Conservation (phyloP, 2,888 invertebrate species). For the Esperia sulphurella region DNA sequence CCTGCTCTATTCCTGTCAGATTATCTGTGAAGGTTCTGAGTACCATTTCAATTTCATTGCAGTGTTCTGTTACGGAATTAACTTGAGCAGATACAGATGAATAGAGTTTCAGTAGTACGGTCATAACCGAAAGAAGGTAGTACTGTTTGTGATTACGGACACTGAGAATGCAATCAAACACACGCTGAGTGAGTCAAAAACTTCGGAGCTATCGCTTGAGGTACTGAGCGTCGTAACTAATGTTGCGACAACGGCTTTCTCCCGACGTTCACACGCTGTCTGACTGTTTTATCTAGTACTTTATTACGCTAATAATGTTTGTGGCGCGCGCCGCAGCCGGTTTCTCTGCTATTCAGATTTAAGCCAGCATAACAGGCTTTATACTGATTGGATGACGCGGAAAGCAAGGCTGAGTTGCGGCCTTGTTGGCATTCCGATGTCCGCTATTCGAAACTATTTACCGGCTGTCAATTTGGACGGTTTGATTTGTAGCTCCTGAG, state of each 20-base stretch:
- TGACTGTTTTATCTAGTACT: slow-evolving; percentile 70
- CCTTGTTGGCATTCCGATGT: slow-evolving; percentile 69
- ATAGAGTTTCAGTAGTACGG: slow-evolving; percentile 24
- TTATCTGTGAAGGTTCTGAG: slow-evolving; percentile 32
- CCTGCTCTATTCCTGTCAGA: slow-evolving; percentile 38
- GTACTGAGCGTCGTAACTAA: slow-evolving; percentile 51
- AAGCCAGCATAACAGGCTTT: slow-evolving; percentile 54
- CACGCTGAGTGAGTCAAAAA: slow-evolving; percentile 37
- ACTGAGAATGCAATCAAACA: slow-evolving; percentile 39
- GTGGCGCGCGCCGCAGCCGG: slow-evolving; percentile 70
- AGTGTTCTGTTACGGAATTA: slow-evolving; percentile 17
- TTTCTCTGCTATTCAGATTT: slow-evolving; percentile 61
- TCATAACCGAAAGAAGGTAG: not conserved
- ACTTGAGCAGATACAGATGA: slow-evolving; percentile 20
- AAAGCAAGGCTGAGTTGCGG: slow-evolving; percentile 68
- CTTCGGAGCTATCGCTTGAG: slow-evolving; percentile 44
- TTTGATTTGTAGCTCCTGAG: slow-evolving; percentile 37
- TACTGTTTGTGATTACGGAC: not conserved
- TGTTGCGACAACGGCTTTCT: slow-evolving; percentile 74
- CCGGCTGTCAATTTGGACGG: slow-evolving; percentile 49
- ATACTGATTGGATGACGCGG: slow-evolving; percentile 72
- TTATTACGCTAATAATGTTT: slow-evolving; percentile 73
- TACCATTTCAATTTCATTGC: slow-evolving; percentile 25
- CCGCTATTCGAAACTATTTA: slow-evolving; percentile 56
- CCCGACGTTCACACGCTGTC: slow-evolving; percentile 76